Base-by-base conservation (phyloP, 2,888 invertebrate genomes). In the Autographa pulchrina region DNA sequence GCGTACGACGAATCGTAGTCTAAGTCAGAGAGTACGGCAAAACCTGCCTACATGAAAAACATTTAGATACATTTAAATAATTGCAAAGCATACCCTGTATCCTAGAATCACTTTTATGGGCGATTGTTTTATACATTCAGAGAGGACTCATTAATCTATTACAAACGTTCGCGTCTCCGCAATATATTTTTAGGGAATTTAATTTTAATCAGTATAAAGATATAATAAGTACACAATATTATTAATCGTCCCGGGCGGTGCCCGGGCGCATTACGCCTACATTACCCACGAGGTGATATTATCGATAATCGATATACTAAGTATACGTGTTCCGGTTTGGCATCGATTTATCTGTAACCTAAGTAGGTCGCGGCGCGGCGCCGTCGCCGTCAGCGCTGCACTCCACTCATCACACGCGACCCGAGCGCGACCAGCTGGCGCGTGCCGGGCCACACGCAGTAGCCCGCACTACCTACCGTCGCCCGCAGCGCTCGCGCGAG, bases 21-120 rank as follows among this genome's bases (percentile, higher is more conserved):
- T 85, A 88, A 86, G 85, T 89, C 89, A 85, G 90, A 89, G 86
- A 90, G 85, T 88, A 38, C 86, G 93, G 92, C 92, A 89, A 91
- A 85, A 90, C 85, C 92, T 94, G 95, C 93, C 94, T 92, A 93
- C 92, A 91, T 93, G 93, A 94, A 92, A 93, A 96, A 96, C 93
- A 93, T 96, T 96, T 96, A 94, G 95, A 95, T 92, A 97, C 96
- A 96, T 97, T 96, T 97, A 97, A 97, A 97, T 97, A 98, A 98
- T 97, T 97, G 98, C 97, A 98, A 98, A 98, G 97, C 98, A 97
- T 98, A 98, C 98, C 98, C 98, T 98, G 98, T 98, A 98, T 98
- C 98, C 98, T 98, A 98, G 96, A 97, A 97, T 97, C 97, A 97
- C 97, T 96, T 96, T 84, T 96, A 96, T 96, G 96, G 96, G 96